These are phyloP conservation scores for Hylaeus anthracinus DNA, from an alignment of 1,140 invertebrate species.

Conservation along the genomic window DNA sequence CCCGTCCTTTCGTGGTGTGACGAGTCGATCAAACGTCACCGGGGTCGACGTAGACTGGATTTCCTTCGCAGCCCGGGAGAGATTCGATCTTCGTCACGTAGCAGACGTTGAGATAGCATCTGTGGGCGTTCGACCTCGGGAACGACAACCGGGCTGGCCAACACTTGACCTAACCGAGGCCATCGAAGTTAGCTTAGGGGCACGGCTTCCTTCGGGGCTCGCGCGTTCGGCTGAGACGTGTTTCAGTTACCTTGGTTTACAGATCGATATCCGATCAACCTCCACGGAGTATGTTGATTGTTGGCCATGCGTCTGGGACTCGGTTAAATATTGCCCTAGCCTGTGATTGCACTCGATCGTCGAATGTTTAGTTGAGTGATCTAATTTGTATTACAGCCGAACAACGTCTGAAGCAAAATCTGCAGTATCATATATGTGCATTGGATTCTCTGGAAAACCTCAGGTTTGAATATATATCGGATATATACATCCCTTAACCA, in stretches of 20 bases:
- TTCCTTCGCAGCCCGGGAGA: conserved; percentile 21
- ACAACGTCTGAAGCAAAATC: too few relatives aligned
- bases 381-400: too few relatives aligned
- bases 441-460: too few relatives aligned
- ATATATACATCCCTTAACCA: too few relatives aligned
- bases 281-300: conserved; percentile 42
- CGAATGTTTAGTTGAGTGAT: neutral
- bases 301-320: neutral
- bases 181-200: conserved; percentile 17
- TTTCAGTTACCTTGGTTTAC: neutral
- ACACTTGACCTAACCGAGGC: conserved; percentile 36
- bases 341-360: conserved; percentile 13
- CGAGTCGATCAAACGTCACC: conserved; percentile 39
- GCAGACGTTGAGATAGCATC: conserved; percentile 32
- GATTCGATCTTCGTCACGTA: conserved; percentile 53
- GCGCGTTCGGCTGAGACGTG: neutral
- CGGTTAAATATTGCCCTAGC: conserved; percentile 17
- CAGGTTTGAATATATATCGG: too few relatives aligned
- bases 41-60: conserved; percentile 4
- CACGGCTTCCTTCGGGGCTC: conserved; percentile 13
- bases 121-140: neutral
- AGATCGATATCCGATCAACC: conserved; percentile 39
- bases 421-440: too few relatives aligned
- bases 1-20: neutral
- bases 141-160: conserved; percentile 11